These are phyloP conservation scores for Thera obeliscata DNA, from an alignment of 2,888 invertebrate genomes.

Conservation along the genomic window DNA sequence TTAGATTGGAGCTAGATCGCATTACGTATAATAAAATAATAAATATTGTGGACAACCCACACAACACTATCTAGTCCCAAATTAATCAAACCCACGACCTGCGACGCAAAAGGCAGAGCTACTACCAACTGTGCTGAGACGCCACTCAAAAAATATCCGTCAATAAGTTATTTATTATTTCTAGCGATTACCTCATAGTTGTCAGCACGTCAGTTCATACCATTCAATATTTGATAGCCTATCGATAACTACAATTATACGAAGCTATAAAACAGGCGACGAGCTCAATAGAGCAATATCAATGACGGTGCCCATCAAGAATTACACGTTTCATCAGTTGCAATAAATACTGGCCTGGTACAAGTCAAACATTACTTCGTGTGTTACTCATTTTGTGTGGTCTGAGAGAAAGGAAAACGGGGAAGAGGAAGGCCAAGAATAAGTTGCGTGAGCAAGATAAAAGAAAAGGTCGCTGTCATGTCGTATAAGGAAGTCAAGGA, in stretches of 20 bases:
- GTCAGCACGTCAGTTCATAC: background rate
- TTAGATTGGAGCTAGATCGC: too few relatives aligned
- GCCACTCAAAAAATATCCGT: too few relatives aligned
- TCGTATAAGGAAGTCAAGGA: too few relatives aligned
- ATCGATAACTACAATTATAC: constrained; percentile 12
- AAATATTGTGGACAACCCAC: too few relatives aligned
- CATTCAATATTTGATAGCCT: constrained; percentile 12
- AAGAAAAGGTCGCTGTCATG: too few relatives aligned
- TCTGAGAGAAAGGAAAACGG: constrained; percentile 33
- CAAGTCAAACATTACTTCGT: constrained; percentile 67
- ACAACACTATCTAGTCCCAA: too few relatives aligned
- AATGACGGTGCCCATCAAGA: constrained; percentile 46
- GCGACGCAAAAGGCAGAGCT: too few relatives aligned
- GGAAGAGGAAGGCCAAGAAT: background rate
- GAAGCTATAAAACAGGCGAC: constrained; percentile 23
- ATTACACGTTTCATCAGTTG: constrained; percentile 60
- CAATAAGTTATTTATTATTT: too few relatives aligned
- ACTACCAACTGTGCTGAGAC: too few relatives aligned
- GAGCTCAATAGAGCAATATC: constrained; percentile 32
- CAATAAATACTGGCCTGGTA: constrained; percentile 59
- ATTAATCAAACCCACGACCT: too few relatives aligned
- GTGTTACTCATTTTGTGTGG: constrained; percentile 46
- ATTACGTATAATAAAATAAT: too few relatives aligned
- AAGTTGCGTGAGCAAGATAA: too few relatives aligned
- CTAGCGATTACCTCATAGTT: background rate